These are phyloP conservation scores for Tyrannus savana DNA, from an alignment of 2,113 vertebrate genomes.

Conservation along the genomic window DNA sequence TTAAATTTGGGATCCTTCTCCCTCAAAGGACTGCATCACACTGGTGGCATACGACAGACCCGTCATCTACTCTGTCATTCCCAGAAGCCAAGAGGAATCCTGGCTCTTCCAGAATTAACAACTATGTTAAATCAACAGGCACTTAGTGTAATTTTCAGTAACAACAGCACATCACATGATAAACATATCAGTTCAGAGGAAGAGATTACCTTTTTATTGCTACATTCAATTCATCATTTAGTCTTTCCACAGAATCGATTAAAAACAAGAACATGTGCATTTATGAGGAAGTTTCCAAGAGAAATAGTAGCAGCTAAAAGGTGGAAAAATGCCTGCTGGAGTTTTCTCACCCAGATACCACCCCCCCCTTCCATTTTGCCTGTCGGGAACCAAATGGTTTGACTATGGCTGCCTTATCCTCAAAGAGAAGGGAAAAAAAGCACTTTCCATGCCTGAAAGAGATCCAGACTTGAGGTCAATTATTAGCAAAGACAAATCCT, in stretches of 20 bases:
- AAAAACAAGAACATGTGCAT: not conserved
- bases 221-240: not conserved
- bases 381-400: not conserved
- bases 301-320: not conserved
- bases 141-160: slow-evolving; percentile 28
- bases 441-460: not conserved
- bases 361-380: not conserved
- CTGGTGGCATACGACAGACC: fast-evolving
- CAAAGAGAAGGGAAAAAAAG: not conserved
- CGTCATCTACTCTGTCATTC: not conserved
- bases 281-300: not conserved
- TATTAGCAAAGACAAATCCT: slow-evolving; percentile 11
- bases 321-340: not conserved
- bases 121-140: slow-evolving; percentile 4
- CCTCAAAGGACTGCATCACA: fast-evolving
- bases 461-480: not conserved
- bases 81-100: not conserved
- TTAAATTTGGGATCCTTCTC: not conserved
- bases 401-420: not conserved
- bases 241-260: not conserved
- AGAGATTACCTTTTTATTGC: not conserved
- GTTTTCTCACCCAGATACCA: not conserved
- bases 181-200: not conserved
- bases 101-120: not conserved
- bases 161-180: not conserved